phyloP scores from a whole-genome alignment of 2,888 invertebrate genomes.

The Luperina testacea region DNA sequence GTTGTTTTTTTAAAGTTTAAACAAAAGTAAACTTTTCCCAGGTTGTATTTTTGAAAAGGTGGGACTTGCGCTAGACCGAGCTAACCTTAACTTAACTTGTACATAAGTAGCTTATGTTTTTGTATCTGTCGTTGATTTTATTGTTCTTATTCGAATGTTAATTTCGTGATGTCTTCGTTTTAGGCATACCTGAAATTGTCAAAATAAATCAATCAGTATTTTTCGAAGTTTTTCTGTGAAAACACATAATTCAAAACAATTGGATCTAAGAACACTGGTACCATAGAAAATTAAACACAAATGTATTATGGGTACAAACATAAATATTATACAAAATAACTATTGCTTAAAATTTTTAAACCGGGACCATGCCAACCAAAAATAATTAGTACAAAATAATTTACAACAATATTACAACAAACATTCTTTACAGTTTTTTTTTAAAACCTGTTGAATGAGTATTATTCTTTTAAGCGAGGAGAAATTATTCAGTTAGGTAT shows the following conservation, averaged over 20 bases:
- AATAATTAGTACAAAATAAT: slow-evolving; percentile 57
- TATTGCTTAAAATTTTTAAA: slow-evolving; percentile 28
- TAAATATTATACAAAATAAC: slow-evolving; percentile 58
- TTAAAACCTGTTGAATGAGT: not conserved
- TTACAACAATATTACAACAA: slow-evolving; percentile 46
- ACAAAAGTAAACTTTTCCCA: slow-evolving; percentile 43
- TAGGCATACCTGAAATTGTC: slow-evolving; percentile 85
- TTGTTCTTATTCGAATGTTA: slow-evolving; percentile 76
- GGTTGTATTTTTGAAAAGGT: slow-evolving; percentile 71
- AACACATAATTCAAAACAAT: slow-evolving; percentile 30
- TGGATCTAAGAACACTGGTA: slow-evolving; percentile 78
- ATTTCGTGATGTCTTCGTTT: slow-evolving; percentile 77
- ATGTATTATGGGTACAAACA: slow-evolving; percentile 57
- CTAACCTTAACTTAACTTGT: slow-evolving; percentile 80
- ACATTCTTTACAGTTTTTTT: slow-evolving; percentile 6
- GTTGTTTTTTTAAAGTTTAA: not conserved
- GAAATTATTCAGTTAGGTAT: slow-evolving; percentile 37
- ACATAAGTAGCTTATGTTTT: slow-evolving; percentile 79
- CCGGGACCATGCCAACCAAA: slow-evolving; percentile 42
- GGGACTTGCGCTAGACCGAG: slow-evolving; percentile 78
- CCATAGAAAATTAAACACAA: slow-evolving; percentile 71
- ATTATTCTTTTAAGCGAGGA: not conserved
- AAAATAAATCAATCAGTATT: slow-evolving; percentile 57
- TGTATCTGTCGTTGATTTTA: slow-evolving; percentile 77
- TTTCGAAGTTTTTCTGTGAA: slow-evolving; percentile 2